Evolutionary conservation across 2,888 invertebrate species (phyloP), one percentile per base, ranked within the genome.

Genomic region (Apantesis nais): DNA sequence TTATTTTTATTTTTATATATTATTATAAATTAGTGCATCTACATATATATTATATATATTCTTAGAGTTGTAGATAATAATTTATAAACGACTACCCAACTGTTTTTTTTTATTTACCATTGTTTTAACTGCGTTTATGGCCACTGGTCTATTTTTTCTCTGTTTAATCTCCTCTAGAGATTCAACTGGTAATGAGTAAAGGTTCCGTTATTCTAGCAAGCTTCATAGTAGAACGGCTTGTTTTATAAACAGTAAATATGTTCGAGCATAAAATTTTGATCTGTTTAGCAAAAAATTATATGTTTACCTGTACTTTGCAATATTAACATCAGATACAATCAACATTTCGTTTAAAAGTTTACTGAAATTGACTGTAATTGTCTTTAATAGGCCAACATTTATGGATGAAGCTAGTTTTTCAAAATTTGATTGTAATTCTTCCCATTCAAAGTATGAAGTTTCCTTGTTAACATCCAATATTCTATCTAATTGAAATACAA

Each of bases 401-500:
- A 96, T 93, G 41, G 95, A 92, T 5, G 96, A 92, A 16, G 95
- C 91, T 16, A 97, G 88, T 68, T 93, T 89, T 55, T 90, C 92
- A 70, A 96, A 89, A 79, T 96, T 95, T 0, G 93, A 90, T 74
- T 95, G 95, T 0, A 97, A 88, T 70, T 96, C 96, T 4, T 92
- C 90, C 97, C 97, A 97, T 74, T 96, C 95, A 84, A 96, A 95
- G 83, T 96, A 96, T 58, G 97, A 96, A 0, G 96, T 96, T 71
- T 96, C 95, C 81, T 96, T 96, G 82, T 97, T 97, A 64, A 97
- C 94, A 86, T 97, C 96, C 74, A 97, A 93, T 76, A 97, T 95
- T 85, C 96, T 96, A 80, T 97, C 96, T 79, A 98, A 91, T 88
- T 97, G 96, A 86, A 97, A 97, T 39, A 97, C 97, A 62, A 95